Conservation (phyloP, 2,797 vertebrate genomes). For the Siniperca scherzeri region DNA sequence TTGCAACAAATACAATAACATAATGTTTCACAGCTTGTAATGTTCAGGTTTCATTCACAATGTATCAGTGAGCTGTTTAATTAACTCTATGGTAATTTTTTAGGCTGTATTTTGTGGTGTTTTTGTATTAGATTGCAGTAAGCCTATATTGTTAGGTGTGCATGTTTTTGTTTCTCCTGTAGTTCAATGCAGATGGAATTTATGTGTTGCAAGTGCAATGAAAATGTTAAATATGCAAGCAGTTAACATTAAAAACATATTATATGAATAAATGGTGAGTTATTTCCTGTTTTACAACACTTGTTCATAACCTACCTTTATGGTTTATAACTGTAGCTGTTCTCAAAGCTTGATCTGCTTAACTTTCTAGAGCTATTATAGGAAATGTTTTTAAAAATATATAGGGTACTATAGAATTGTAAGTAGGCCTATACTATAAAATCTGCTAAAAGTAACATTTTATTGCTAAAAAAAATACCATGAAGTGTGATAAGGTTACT, state of each 20-base stretch:
- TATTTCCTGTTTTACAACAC: background rate
- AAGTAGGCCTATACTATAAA: background rate
- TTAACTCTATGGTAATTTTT: background rate
- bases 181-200: background rate
- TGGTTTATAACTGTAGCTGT: background rate
- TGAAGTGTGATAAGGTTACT: background rate
- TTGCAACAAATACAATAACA: background rate
- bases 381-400: no score
- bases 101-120: background rate
- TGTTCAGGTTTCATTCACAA: background rate
- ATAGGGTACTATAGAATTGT: no score
- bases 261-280: background rate
- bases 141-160: background rate
- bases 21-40: background rate
- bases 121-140: background rate
- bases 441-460: background rate
- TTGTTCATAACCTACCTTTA: background rate
- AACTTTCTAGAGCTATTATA: background rate
- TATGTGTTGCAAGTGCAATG: background rate
- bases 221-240: background rate
- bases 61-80: slow-evolving; percentile 10
- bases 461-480: no score
- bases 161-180: background rate
- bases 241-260: background rate
- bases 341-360: background rate